These are phyloP conservation scores for Oreochromis spilurus DNA, from an alignment of 2,113 vertebrate genomes.

Conservation along the genomic window DNA sequence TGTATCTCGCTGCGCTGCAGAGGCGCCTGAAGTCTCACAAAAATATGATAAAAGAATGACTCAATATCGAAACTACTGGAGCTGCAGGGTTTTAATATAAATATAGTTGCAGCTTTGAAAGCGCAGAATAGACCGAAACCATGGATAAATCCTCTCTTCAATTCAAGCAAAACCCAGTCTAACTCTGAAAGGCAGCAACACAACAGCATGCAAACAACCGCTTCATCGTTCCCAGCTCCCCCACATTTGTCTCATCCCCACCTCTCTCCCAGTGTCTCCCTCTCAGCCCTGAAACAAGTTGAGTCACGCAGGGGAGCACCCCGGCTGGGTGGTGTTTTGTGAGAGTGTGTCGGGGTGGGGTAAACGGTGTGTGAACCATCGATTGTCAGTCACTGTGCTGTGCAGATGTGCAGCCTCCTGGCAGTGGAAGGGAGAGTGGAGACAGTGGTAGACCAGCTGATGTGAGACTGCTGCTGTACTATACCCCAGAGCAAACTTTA, in stretches of 20 bases:
- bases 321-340: constrained; percentile 22
- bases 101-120: not conserved
- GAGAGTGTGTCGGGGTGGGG: not conserved
- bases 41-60: constrained; percentile 32
- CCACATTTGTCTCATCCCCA: constrained; percentile 12
- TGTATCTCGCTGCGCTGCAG: constrained; percentile 38
- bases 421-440: constrained; percentile 1
- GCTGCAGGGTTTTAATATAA: not conserved
- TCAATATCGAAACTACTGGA: constrained; percentile 7
- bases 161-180: not conserved
- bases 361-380: not conserved
- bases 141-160: not conserved
- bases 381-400: constrained; percentile 38
- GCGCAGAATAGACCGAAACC: not conserved
- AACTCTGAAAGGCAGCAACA: not conserved
- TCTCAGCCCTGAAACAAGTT: constrained; percentile 39
- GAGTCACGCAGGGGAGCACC: constrained; percentile 38
- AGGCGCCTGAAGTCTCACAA: constrained; percentile 33
- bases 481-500: constrained; percentile 44
- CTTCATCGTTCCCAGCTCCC: not conserved
- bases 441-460: constrained; percentile 21
- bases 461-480: constrained; percentile 10
- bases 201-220: not conserved
- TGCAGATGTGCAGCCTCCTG: constrained; percentile 55
- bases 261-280: constrained; percentile 6